A percentile compares a stretch with the other conserved stretches of the same genome.
Conservation (phyloP, 2,888 invertebrate genomes). For the Drosophila neotestacea region DNA sequence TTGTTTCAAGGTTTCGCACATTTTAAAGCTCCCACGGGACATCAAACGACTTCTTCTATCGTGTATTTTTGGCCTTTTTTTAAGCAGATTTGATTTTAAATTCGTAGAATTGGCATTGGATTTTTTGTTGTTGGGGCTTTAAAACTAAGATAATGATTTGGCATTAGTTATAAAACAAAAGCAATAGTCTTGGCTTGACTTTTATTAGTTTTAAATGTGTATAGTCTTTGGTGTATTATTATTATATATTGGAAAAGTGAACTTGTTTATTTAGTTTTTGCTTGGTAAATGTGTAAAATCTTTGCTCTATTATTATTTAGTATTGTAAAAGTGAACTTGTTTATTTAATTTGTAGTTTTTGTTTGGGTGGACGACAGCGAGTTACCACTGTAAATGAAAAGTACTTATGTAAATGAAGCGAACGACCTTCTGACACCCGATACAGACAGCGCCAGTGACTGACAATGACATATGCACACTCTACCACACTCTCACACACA, state of each 20-base stretch:
- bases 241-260: neutral
- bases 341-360: neutral
- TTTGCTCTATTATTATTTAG: neutral
- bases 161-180: neutral
- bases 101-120: neutral
- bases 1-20: neutral
- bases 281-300: no score
- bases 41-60: neutral
- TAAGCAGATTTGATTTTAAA: neutral
- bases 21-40: conserved; percentile 9
- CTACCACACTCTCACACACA: neutral
- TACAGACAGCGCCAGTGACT: conserved; percentile 28
- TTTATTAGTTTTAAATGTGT: no score
- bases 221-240: no score
- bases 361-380: conserved; percentile 3
- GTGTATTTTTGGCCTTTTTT: neutral
- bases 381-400: conserved; percentile 24
- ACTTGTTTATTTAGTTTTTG: neutral
- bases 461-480: conserved; percentile 52
- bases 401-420: conserved; percentile 50
- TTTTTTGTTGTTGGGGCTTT: neutral
- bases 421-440: conserved; percentile 62
- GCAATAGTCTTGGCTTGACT: no score
- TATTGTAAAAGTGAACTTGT: neutral
- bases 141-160: neutral